Evolutionary conservation across 2,888 invertebrate genomes (phyloP).

Genomic region (Ferdinandea cuprea): DNA sequence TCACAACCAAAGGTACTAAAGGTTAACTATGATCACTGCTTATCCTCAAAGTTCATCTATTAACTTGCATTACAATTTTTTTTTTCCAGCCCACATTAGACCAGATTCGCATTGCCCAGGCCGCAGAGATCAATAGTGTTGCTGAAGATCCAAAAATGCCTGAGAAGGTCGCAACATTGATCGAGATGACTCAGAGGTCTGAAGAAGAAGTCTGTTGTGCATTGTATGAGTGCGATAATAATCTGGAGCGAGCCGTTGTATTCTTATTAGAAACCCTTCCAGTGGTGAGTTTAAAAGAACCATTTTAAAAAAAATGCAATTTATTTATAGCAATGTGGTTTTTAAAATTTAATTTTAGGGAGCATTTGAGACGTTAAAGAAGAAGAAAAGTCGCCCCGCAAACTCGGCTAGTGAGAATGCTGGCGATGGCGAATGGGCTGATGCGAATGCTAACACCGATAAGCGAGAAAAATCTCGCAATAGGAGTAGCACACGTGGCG

Average conservation of each 20-base stretch:
- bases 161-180: constrained; percentile 90
- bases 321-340: background rate
- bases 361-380: constrained; percentile 95
- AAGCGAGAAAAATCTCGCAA: constrained; percentile 82
- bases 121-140: constrained; percentile 88
- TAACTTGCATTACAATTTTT: constrained; percentile 27
- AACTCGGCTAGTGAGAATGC: constrained; percentile 84
- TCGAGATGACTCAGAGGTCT: constrained; percentile 94
- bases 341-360: constrained; percentile 84
- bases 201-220: constrained; percentile 96
- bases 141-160: constrained; percentile 86
- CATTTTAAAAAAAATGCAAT: background rate
- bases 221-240: constrained; percentile 95
- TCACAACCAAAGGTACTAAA: constrained; percentile 84
- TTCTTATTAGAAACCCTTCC: constrained; percentile 83
- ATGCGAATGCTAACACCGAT: constrained; percentile 81
- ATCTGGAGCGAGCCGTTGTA: constrained; percentile 88
- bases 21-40: constrained; percentile 42
- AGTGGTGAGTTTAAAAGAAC: constrained; percentile 78
- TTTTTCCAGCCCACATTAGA: constrained; percentile 89
- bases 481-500: constrained; percentile 82
- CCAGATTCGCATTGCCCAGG: constrained; percentile 93
- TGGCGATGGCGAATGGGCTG: constrained; percentile 83
- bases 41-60: background rate
- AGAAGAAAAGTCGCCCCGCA: constrained; percentile 91